Conservation (phyloP, 2,797 vertebrate species). For the Ptychadena robeensis region DNA sequence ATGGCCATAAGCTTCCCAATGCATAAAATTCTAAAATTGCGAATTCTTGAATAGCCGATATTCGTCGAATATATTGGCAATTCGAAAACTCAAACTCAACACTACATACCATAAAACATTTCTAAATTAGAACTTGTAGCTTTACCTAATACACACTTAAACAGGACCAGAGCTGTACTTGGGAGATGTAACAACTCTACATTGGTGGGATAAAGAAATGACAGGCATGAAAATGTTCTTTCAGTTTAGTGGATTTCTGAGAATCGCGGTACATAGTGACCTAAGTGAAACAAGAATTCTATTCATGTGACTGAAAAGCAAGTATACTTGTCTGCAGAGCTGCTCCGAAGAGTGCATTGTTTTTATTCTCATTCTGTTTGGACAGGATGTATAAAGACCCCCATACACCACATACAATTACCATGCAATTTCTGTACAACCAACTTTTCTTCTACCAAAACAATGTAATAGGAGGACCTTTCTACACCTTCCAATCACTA, state of each 20-base stretch:
- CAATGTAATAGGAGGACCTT: no score
- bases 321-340: background rate
- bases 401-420: no score
- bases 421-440: no score
- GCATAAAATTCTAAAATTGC: no score
- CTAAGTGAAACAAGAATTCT: background rate
- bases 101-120: no score
- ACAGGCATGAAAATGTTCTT: slow-evolving; percentile 2
- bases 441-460: no score
- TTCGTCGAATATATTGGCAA: no score
- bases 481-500: no score
- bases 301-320: background rate
- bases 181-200: background rate
- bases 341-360: background rate
- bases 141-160: background rate
- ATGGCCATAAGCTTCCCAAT: no score
- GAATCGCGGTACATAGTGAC: background rate
- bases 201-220: background rate
- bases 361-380: background rate
- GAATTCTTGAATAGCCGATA: no score
- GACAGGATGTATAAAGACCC: no score
- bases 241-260: background rate
- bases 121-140: background rate
- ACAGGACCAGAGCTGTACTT: background rate
- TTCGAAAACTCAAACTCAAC: no score